Percentiles rank a stretch among this genome's conserved stretches.
These are phyloP conservation scores for Drosophila anceps DNA, from an alignment of 2,888 invertebrate genomes.

Conservation along the genomic window DNA sequence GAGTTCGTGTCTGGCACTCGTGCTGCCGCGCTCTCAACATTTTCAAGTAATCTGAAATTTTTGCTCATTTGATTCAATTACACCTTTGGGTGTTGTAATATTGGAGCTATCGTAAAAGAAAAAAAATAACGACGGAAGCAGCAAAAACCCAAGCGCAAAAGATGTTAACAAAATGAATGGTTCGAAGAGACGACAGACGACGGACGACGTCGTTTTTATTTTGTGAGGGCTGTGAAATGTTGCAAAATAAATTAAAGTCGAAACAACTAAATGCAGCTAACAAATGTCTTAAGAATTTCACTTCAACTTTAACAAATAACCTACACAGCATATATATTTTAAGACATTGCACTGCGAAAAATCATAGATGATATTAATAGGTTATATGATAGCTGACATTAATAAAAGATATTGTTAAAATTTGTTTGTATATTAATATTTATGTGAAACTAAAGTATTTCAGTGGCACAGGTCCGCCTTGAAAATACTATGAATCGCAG, in stretches of 20 bases:
- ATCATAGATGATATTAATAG: neutral
- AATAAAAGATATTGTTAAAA: too few relatives aligned
- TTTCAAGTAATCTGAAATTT: conserved; percentile 77
- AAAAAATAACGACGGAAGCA: conserved; percentile 6
- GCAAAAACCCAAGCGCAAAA: conserved; percentile 24
- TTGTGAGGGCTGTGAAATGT: conserved; percentile 20
- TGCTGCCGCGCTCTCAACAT: conserved; percentile 38
- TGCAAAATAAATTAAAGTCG: conserved; percentile 46
- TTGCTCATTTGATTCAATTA: conserved; percentile 84
- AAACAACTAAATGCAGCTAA: conserved; percentile 47
- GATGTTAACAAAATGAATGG: conserved; percentile 48
- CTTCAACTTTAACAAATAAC: conserved; percentile 15
- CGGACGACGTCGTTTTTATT: conserved; percentile 15
- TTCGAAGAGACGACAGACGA: conserved; percentile 30
- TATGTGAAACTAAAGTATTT: too few relatives aligned
- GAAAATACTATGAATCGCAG: too few relatives aligned
- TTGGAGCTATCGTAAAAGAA: conserved; percentile 38
- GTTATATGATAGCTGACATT: too few relatives aligned
- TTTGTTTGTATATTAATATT: too few relatives aligned
- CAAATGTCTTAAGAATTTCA: conserved; percentile 6
- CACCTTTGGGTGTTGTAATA: conserved; percentile 84
- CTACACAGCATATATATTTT: conserved; percentile 5
- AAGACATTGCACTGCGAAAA: conserved; percentile 27
- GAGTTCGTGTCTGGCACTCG: conserved; percentile 54
- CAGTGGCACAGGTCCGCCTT: too few relatives aligned